A percentile compares a stretch with the other conserved stretches of the same genome.
Evolutionary conservation across 2,797 vertebrate species (phyloP).

Genomic region (Acridotheres tristis): DNA sequence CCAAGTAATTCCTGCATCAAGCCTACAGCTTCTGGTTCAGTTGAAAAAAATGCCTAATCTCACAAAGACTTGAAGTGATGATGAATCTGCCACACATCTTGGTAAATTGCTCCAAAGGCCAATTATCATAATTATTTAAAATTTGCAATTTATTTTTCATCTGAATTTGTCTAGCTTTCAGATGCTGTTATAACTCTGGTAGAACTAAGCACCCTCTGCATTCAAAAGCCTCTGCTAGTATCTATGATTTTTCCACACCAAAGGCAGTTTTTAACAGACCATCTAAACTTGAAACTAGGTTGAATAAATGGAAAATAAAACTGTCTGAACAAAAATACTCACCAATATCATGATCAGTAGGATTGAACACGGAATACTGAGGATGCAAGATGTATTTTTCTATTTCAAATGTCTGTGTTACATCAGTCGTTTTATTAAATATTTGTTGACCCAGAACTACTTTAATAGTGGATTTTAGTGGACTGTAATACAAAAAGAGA

Average conservation of each 20-base stretch:
- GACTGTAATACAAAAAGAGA: slow-evolving; percentile 74
- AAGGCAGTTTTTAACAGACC: neutral
- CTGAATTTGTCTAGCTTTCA: slow-evolving; percentile 49
- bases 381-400: slow-evolving; percentile 86
- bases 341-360: slow-evolving; percentile 93
- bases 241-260: neutral
- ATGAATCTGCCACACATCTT: slow-evolving; percentile 43
- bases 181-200: neutral
- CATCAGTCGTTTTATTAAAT: slow-evolving; percentile 84
- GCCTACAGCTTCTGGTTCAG: slow-evolving; percentile 47
- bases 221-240: neutral
- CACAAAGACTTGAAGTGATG: slow-evolving; percentile 41
- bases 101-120: slow-evolving; percentile 30
- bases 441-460: slow-evolving; percentile 92
- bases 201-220: neutral
- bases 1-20: slow-evolving; percentile 47
- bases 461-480: slow-evolving; percentile 77
- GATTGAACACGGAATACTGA: slow-evolving; percentile 85
- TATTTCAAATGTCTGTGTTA: slow-evolving; percentile 85
- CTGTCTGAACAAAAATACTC: slow-evolving; percentile 54
- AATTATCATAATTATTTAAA: slow-evolving; percentile 62
- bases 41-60: slow-evolving; percentile 51
- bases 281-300: neutral
- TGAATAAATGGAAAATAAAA: neutral
- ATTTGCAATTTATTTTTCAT: slow-evolving; percentile 50